These are phyloP conservation scores for Aphis gossypii DNA, from an alignment of 1,140 invertebrate species.

Conservation along the genomic window DNA sequence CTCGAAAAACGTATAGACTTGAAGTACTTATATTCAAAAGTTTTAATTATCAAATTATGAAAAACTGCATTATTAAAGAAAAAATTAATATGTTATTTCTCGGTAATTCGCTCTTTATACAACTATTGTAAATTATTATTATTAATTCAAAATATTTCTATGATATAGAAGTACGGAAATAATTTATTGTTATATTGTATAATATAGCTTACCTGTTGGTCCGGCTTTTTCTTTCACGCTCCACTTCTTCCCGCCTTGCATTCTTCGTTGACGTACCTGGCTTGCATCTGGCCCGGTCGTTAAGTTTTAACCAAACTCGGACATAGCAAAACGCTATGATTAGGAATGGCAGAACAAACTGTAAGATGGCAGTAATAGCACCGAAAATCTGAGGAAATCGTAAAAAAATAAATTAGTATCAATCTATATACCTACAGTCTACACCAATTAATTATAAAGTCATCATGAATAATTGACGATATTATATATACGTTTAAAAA, in stretches of 20 bases:
- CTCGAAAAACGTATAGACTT: no score
- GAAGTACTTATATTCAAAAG: no score
- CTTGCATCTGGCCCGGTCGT: constrained; percentile 78
- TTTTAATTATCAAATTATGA: no score
- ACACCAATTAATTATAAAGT: no score
- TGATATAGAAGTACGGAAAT: neutral
- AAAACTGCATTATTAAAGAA: no score
- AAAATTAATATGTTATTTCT: no score
- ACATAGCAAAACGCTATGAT: constrained; percentile 94
- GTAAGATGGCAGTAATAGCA: constrained; percentile 83
- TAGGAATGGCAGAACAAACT: constrained; percentile 93
- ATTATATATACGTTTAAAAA: neutral
- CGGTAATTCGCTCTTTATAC: neutral
- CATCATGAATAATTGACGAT: neutral
- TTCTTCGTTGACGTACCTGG: constrained; percentile 77
- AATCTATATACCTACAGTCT: no score
- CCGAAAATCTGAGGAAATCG: constrained; percentile 74
- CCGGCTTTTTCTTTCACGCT: constrained; percentile 70
- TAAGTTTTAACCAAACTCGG: constrained; percentile 87
- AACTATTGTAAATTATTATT: neutral
- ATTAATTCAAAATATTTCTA: no score
- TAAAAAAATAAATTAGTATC: neutral
- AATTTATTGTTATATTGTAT: neutral
- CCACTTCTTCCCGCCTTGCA: constrained; percentile 77
- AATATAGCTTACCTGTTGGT: constrained; percentile 64